Percentiles rank a stretch among this genome's conserved stretches.
Evolutionary conservation across 1,140 invertebrate species (phyloP).

Genomic region (Zaprionus kolodkinae): DNA sequence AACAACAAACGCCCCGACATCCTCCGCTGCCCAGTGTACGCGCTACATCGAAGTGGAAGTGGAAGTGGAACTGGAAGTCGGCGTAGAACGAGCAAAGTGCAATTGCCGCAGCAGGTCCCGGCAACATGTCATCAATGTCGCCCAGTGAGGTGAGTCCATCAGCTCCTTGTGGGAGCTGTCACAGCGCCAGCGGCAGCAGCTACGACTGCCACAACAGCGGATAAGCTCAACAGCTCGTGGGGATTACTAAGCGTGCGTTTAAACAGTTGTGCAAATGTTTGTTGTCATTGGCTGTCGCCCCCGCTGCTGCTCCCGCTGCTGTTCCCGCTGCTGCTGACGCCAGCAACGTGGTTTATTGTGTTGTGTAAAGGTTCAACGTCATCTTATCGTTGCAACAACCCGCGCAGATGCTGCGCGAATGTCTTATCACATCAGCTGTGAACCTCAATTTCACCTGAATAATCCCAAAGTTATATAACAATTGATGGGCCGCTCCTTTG

Average conservation of each 20-base stretch:
- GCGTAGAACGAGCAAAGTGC: conserved; percentile 40
- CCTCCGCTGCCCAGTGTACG: not conserved
- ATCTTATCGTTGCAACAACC: conserved; percentile 49
- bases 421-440: conserved; percentile 20
- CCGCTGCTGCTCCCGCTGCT: conserved; percentile 3
- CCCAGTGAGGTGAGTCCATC: conserved; percentile 68
- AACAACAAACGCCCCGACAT: conserved; percentile 8
- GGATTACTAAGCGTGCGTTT: conserved; percentile 5
- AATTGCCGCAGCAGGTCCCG: conserved; percentile 32
- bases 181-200: not conserved
- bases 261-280: conserved; percentile 72
- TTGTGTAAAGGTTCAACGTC: conserved; percentile 56
- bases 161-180: not conserved
- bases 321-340: conserved; percentile 6
- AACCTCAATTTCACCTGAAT: conserved; percentile 11
- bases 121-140: conserved; percentile 70
- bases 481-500: conserved; percentile 23
- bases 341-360: not conserved
- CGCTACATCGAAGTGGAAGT: not conserved
- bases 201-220: conserved; percentile 1
- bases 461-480: conserved; percentile 40
- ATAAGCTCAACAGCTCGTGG: not conserved
- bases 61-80: conserved; percentile 20
- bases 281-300: conserved; percentile 28
- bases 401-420: conserved; percentile 3